A percentile compares a stretch with the other conserved stretches of the same genome.
Evolutionary conservation across 2,113 vertebrate species (phyloP).

Genomic region (Tyto alba): DNA sequence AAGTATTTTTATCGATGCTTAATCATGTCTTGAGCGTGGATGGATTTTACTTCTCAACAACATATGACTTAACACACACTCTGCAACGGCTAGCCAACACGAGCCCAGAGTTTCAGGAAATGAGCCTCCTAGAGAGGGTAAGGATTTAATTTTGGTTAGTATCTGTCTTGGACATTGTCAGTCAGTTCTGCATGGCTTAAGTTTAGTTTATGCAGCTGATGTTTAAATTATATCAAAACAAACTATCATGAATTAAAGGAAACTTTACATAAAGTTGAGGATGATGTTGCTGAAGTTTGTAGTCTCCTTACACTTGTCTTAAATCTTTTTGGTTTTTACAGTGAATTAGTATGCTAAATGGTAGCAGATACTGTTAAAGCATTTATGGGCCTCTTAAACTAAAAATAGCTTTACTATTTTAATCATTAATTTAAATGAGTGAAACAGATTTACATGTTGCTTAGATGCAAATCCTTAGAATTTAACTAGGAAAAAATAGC

Average conservation of each 20-base stretch:
- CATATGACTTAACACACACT: slow-evolving; percentile 91
- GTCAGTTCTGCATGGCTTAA: neutral
- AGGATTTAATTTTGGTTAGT: neutral
- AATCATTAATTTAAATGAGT: neutral
- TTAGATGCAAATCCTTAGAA: neutral
- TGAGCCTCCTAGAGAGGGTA: slow-evolving; percentile 94
- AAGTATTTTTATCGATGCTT: slow-evolving; percentile 91
- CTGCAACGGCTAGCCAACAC: slow-evolving; percentile 93
- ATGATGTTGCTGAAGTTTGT: neutral
- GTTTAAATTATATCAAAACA: neutral
- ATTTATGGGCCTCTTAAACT: neutral
- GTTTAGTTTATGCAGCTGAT: neutral
- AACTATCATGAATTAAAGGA: neutral
- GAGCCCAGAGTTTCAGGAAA: slow-evolving; percentile 96
- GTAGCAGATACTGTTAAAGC: neutral
- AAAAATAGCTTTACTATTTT: neutral
- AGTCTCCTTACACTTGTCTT: neutral
- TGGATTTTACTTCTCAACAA: slow-evolving; percentile 91
- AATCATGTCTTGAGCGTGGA: slow-evolving; percentile 86
- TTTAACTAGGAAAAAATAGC: neutral
- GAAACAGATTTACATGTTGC: neutral
- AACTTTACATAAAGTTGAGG: neutral
- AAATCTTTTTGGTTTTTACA: neutral
- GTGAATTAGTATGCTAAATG: neutral
- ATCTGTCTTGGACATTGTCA: neutral